Conservation (phyloP, 1,140 invertebrate genomes). For the Ephestia elutella region DNA sequence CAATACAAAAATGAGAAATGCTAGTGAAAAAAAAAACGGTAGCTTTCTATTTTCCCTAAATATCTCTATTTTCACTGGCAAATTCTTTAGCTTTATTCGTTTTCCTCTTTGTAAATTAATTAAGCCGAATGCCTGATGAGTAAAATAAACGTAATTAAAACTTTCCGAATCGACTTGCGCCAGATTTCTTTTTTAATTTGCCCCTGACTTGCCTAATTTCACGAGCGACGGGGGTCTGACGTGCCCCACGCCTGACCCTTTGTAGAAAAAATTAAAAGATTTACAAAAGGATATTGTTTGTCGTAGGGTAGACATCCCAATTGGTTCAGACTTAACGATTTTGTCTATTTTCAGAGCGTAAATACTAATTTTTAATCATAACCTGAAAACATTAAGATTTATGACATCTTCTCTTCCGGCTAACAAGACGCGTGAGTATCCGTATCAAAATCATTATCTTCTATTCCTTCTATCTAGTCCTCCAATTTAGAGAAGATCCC, state of each 20-base stretch:
- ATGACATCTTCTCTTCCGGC: too few relatives aligned
- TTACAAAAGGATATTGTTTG: constrained; percentile 24
- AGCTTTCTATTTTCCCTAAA: background rate
- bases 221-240: constrained; percentile 60
- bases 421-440: too few relatives aligned
- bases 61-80: background rate
- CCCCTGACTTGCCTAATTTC: constrained; percentile 59
- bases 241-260: constrained; percentile 53
- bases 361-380: too few relatives aligned
- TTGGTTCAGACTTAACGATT: background rate
- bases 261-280: constrained; percentile 36
- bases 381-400: too few relatives aligned
- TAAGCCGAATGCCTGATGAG: constrained; percentile 50
- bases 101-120: constrained; percentile 45
- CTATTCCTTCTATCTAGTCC: too few relatives aligned
- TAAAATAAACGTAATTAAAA: constrained; percentile 73
- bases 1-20: background rate
- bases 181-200: constrained; percentile 72
- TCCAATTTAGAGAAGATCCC: too few relatives aligned
- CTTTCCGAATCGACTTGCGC: constrained; percentile 60
- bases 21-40: background rate
- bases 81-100: constrained; percentile 12
- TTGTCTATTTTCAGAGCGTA: background rate
- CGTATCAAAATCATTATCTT: too few relatives aligned
- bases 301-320: background rate